Base-by-base conservation (phyloP, 2,797 vertebrate genomes). In the Lindbergichthys nudifrons region DNA sequence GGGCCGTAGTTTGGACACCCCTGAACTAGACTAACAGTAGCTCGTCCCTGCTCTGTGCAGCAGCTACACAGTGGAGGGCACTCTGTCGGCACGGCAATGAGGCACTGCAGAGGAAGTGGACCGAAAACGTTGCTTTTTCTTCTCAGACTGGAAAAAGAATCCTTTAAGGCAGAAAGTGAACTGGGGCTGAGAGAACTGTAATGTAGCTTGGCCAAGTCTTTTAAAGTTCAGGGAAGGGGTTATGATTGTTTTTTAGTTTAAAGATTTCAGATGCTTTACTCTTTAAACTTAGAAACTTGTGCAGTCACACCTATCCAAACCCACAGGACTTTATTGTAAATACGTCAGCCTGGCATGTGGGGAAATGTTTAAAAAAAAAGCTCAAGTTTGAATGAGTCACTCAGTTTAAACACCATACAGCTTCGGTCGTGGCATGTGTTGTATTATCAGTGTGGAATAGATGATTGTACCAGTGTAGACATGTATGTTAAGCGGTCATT, bases 1-100 rank as follows among this genome's bases (percentile, higher is more conserved):
- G 26, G 26, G 26, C 26, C 4, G 26, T 26, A 26, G 26, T 26
- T 26, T 26, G 26, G 26, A 26, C 26, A 26, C 4, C 26, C 26
- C 26, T 26, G 26, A 26, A 26, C 21, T n/a, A 62, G 51, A 72
- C 63, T 63, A 64, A 74, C 76, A 74, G 76, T 53, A 58, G 77
- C 76, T 81, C 68, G 67, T 81, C 59, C 43, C 36, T 51, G 62
- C 60, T 75, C 19, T 68, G 73, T 69, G 64, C 56, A 66, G 79
- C 73, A 66, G 65, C 70, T 23, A 43, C 15, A 66, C 46, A 65
- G 58, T 19, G 21, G 2, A 50, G 30, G 36, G 19, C 39, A 52
- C 51, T 75, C 62, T 63, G 46, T 70, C 70, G 73, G 72, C 65
- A 53, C 53, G 60, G 64, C 73, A 69, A 70, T 52, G 65, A 81